These are phyloP conservation scores for Trichacis sp. DNA, from an alignment of 2,888 invertebrate genomes.

Conservation along the genomic window DNA sequence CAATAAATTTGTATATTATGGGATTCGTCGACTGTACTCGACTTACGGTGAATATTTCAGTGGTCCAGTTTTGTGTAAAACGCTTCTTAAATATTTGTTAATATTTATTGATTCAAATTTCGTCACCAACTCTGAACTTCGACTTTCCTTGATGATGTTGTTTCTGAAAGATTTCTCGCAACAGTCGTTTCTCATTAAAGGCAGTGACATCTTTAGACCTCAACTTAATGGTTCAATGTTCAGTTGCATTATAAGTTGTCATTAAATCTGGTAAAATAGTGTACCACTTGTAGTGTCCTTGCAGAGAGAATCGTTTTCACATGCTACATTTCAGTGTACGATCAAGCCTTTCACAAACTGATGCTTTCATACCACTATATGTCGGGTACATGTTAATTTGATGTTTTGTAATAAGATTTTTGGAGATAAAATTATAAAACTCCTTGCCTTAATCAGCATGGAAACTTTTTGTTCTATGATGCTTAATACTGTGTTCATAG, in stretches of 20 bases:
- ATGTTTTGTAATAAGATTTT: slow-evolving; percentile 7
- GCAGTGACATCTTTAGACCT: slow-evolving; percentile 19
- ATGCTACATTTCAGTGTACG: slow-evolving; percentile 53
- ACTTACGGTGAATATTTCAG: slow-evolving; percentile 57
- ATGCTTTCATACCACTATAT: slow-evolving; percentile 49
- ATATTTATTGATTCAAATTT: too few species aligned
- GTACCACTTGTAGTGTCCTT: too few species aligned
- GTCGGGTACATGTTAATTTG: slow-evolving; percentile 39
- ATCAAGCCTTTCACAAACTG: too few species aligned
- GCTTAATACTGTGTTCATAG: background rate
- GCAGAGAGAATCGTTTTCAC: slow-evolving; percentile 46
- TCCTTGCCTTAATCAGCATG: slow-evolving; percentile 45
- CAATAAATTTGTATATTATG: slow-evolving; percentile 39
- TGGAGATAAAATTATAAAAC: slow-evolving; percentile 43
- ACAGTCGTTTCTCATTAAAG: slow-evolving; percentile 14
- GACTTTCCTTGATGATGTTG: background rate
- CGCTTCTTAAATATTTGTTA: too few species aligned
- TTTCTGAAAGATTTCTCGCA: background rate
- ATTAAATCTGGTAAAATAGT: slow-evolving; percentile 26
- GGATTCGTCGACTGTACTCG: slow-evolving; percentile 53
- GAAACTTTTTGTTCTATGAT: slow-evolving; percentile 6
- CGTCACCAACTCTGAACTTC: slow-evolving; percentile 32
- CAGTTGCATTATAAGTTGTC: slow-evolving; percentile 10
- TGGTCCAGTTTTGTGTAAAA: too few species aligned
- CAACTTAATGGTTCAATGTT: slow-evolving; percentile 21